Base-by-base conservation (phyloP, 2,888 invertebrate species). In the Scaptomyza flava region DNA sequence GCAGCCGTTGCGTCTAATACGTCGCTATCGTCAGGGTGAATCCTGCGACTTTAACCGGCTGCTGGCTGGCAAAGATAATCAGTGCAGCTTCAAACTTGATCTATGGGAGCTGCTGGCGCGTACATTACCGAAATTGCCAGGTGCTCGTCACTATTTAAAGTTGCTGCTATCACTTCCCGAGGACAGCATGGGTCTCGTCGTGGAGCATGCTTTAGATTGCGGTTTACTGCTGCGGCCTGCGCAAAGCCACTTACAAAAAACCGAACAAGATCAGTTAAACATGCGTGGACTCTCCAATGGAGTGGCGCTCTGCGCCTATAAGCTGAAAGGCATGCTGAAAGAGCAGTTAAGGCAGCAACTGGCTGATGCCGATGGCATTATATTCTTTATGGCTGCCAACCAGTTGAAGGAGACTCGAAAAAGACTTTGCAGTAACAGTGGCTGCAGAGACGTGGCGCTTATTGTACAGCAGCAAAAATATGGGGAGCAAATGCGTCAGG, bases 11-110 rank as follows among this genome's bases (percentile, higher is more conserved):
- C 79, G 88, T 48, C 78, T 93, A 79, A 92, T 93, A 84, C 93
- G 93, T 76, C 91, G 93, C 27, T 94, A 94, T 74, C 92, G 93
- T 56, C 83, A 85, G 6, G 93, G 93, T 0, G 72, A 83, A 9
- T 77, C 90, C 11, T 91, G 89, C 57, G 79, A 90, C 65, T 90
- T 85, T 84, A 79, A 77, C 2, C 50, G 75, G 12, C 63, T 89
- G 11, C 73, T 89, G 12, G 45, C 74, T 1, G 87, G 76, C 30
- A 42, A 77, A n/a, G 63, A 62, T 5, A 59, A 73, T 12, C 47
- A 77, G 14, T 51, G 68, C 36, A 61, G 72, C 64, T 57, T 88
- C 0, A 80, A 86, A 38, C 67, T 91, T 4, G 87, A 91, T 46
- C 62, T 91, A 0, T 91, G 89, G 75, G 60, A 79, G 30, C 62